A percentile compares a stretch with the other conserved stretches of the same genome.
Evolutionary conservation across 2,888 invertebrate genomes (phyloP).

Genomic region (Caenorhabditis panamensis): DNA sequence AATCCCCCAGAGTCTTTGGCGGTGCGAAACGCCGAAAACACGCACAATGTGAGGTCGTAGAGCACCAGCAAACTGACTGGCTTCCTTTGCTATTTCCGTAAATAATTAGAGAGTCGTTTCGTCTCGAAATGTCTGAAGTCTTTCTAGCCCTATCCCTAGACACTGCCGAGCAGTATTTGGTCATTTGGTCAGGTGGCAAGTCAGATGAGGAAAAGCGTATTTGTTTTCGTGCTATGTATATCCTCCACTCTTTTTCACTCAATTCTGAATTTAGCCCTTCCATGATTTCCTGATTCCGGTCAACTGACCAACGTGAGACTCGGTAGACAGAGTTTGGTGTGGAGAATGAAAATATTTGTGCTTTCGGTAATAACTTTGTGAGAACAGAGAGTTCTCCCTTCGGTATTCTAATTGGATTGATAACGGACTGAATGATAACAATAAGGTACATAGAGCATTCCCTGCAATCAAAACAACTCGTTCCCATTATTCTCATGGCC

Average conservation of each 20-base stretch:
- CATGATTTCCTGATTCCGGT: no score
- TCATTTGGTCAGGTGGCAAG: background rate
- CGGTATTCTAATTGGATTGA: no score
- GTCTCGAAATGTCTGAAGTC: background rate
- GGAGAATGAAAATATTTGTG: no score
- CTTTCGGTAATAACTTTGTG: no score
- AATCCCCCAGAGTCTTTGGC: background rate
- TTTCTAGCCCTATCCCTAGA: background rate
- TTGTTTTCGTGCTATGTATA: background rate
- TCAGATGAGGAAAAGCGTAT: background rate
- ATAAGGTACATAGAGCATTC: no score
- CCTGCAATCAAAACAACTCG: no score
- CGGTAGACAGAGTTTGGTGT: no score
- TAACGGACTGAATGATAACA: no score
- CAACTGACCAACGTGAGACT: no score
- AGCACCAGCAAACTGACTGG: background rate
- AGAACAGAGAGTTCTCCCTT: no score
- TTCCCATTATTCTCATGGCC: no score
- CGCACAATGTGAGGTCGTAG: background rate
- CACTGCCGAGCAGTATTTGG: background rate
- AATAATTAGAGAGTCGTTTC: slow-evolving; percentile 6
- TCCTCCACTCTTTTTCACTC: background rate
- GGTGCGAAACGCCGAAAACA: background rate
- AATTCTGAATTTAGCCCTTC: no score
- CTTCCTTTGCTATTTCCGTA: slow-evolving; percentile 1